phyloP scores from a whole-genome alignment of 2,797 vertebrate species.

The Ptychadena robeensis region DNA sequence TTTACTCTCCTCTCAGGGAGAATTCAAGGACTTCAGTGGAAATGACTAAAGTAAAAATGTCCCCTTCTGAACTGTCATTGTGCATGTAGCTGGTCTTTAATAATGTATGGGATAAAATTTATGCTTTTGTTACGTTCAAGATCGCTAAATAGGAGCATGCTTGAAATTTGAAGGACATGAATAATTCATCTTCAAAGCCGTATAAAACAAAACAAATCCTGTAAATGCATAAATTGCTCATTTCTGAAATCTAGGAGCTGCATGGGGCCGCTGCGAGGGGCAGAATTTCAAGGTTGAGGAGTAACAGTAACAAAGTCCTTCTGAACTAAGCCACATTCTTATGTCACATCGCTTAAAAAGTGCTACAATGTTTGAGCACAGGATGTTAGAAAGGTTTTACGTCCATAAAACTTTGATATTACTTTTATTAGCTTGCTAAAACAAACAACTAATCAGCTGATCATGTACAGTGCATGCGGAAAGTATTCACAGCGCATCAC shows the following conservation, averaged over 20 bases:
- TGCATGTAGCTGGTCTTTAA: conserved; percentile 26
- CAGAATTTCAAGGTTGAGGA: conserved; percentile 10
- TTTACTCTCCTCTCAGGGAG: conserved; percentile 1
- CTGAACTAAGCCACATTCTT: not conserved
- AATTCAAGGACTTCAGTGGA: conserved; percentile 23
- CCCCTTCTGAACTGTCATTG: conserved; percentile 3
- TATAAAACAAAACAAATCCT: conserved; percentile 42
- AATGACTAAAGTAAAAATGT: conserved; percentile 13
- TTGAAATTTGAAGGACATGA: conserved; percentile 25
- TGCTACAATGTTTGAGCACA: too few relatives aligned
- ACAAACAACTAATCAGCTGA: too few relatives aligned
- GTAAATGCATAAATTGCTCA: conserved; percentile 25
- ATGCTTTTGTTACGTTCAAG: conserved; percentile 25
- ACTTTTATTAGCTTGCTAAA: too few relatives aligned
- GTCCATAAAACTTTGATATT: too few relatives aligned
- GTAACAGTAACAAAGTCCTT: not conserved
- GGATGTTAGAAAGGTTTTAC: too few relatives aligned
- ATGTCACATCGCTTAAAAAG: not conserved
- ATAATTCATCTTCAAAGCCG: conserved; percentile 13
- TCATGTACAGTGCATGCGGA: too few relatives aligned
- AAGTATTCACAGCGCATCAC: too few relatives aligned
- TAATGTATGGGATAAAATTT: conserved; percentile 38
- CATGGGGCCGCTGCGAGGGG: conserved; percentile 17
- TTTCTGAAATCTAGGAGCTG: conserved; percentile 9
- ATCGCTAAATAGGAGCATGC: conserved; percentile 17